phyloP scores from a whole-genome alignment of 1,140 invertebrate genomes.

The Alviniconcha marisindica region DNA sequence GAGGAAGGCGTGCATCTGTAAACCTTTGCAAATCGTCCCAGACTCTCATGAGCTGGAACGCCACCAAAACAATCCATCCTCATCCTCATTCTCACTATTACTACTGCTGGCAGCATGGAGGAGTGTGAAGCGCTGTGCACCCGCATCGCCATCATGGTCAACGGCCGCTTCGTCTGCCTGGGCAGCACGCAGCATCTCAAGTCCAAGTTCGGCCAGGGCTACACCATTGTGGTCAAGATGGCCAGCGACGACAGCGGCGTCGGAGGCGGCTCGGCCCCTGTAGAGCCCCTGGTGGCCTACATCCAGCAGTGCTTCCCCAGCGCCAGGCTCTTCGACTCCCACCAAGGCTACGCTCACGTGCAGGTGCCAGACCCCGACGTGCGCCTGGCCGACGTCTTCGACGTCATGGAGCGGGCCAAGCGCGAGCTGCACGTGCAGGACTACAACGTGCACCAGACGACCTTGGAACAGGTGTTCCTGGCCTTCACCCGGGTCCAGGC shows the following conservation, averaged over 20 bases:
- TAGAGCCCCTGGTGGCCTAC: slow-evolving; percentile 48
- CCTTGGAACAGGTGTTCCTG: slow-evolving; percentile 84
- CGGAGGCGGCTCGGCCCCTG: slow-evolving; percentile 30
- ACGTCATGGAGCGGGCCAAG: slow-evolving; percentile 78
- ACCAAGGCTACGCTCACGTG: slow-evolving; percentile 81
- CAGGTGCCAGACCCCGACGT: slow-evolving; percentile 74
- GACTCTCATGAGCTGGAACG: too few species aligned
- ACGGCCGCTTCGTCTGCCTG: slow-evolving; percentile 76
- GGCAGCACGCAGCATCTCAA: slow-evolving; percentile 78
- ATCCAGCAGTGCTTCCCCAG: slow-evolving; percentile 54
- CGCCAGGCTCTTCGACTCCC: slow-evolving; percentile 81
- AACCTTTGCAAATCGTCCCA: too few species aligned
- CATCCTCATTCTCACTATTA: neutral
- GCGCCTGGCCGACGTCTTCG: slow-evolving; percentile 81
- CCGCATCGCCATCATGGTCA: slow-evolving; percentile 78
- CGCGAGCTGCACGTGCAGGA: slow-evolving; percentile 81
- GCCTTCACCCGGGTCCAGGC: slow-evolving; percentile 77
- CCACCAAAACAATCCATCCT: too few species aligned
- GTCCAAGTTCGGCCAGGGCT: slow-evolving; percentile 74
- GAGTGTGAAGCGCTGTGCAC: slow-evolving; percentile 79
- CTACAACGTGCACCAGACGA: slow-evolving; percentile 84
- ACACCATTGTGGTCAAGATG: slow-evolving; percentile 73
- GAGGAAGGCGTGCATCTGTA: too few species aligned
- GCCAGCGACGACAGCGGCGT: slow-evolving; percentile 56
- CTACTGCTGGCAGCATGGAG: slow-evolving; percentile 75